Percentiles rank a stretch among this genome's conserved stretches.
These are phyloP conservation scores for Pachycephala philippinensis DNA, from an alignment of 2,113 vertebrate genomes.

Conservation along the genomic window DNA sequence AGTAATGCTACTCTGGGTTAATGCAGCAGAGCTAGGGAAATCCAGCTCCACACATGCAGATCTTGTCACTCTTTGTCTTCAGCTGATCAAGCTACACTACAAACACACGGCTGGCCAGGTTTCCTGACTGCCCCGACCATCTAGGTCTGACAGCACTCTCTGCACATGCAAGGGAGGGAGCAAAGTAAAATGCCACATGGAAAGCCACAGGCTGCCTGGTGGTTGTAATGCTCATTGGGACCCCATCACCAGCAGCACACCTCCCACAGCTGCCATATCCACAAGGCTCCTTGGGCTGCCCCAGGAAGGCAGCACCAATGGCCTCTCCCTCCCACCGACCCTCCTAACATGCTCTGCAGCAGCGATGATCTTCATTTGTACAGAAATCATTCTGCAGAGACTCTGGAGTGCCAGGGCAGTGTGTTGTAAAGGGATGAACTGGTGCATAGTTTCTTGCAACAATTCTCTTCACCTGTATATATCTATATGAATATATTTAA, in stretches of 20 bases:
- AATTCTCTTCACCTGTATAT: not conserved
- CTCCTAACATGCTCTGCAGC: not conserved
- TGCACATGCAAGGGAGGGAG: not conserved
- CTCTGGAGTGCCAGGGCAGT: not conserved
- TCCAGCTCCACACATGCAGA: not conserved
- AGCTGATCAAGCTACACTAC: not conserved
- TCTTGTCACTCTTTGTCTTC: not conserved
- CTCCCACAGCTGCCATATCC: not conserved
- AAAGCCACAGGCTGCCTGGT: not conserved
- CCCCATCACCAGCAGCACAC: not conserved
- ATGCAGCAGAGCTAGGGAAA: not conserved
- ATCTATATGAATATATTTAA: not conserved
- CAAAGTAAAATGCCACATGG: not conserved
- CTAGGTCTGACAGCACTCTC: not conserved
- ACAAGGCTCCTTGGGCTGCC: not conserved
- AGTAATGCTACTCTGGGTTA: not conserved
- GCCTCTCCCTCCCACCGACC: rapidly evolving
- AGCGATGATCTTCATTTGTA: not conserved
- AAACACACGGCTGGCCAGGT: rapidly evolving
- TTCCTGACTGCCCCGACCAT: not conserved
- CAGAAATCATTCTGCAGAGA: not conserved
- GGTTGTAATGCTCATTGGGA: not conserved
- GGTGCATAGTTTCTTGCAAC: not conserved
- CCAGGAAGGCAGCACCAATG: not conserved
- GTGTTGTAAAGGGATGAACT: not conserved